These are phyloP conservation scores for Drosophila asahinai DNA, from an alignment of 1,140 invertebrate species.

Conservation along the genomic window DNA sequence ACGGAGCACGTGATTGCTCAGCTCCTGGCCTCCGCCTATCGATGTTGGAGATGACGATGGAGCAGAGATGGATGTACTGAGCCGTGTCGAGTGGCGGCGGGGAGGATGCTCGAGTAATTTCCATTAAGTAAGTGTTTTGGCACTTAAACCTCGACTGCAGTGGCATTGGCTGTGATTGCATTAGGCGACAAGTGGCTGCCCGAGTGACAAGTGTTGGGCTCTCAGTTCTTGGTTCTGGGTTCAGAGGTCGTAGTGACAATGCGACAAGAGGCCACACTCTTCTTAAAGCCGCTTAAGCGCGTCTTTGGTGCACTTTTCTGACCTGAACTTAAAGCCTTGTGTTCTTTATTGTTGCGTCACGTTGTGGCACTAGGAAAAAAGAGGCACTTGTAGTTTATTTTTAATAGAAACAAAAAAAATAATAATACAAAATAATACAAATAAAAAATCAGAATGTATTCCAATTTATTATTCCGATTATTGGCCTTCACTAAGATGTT, in stretches of 20 bases:
- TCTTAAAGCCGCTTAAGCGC: conserved; percentile 61
- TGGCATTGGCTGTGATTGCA: conserved; percentile 69
- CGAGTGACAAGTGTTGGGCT: conserved; percentile 18
- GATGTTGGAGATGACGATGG: conserved; percentile 13
- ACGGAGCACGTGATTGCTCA: conserved; percentile 70
- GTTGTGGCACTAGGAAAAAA: neutral
- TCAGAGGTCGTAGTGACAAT: conserved; percentile 21
- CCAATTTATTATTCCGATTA: no score
- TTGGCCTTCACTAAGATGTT: neutral
- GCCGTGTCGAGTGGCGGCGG: conserved; percentile 50
- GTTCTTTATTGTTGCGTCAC: neutral
- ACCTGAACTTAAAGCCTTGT: conserved; percentile 30
- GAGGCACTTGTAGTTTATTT: neutral
- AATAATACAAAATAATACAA: no score
- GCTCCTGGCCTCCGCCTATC: conserved; percentile 52
- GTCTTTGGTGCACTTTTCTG: conserved; percentile 41
- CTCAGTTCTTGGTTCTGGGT: neutral
- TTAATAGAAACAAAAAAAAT: no score
- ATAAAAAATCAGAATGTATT: neutral
- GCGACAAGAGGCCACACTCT: neutral
- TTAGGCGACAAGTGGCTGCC: conserved; percentile 52
- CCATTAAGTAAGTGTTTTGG: conserved; percentile 81
- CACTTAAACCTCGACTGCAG: conserved; percentile 70
- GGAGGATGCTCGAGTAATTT: conserved; percentile 70
- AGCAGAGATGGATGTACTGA: conserved; percentile 36